Evolutionary conservation across 2,888 invertebrate species (phyloP).

Genomic region (Meteorus cinctellus): DNA sequence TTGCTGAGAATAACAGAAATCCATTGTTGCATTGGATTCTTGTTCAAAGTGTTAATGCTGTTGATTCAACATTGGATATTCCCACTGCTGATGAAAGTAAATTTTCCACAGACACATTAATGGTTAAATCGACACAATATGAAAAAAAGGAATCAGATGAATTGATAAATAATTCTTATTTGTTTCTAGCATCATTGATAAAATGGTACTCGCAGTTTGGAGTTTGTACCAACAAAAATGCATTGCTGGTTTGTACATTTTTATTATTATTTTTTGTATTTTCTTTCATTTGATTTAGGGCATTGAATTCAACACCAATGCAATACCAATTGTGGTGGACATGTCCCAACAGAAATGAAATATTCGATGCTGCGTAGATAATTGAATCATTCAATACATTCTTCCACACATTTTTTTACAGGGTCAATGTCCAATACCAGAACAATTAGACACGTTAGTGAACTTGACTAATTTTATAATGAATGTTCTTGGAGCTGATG

Average conservation of each 20-base stretch:
- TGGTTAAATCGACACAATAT: background rate
- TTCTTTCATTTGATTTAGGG: background rate
- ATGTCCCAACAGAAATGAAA: background rate
- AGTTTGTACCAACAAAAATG: constrained; percentile 34
- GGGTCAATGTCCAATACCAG: constrained; percentile 36
- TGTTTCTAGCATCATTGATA: constrained; percentile 23
- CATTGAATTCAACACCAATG: too few relatives aligned
- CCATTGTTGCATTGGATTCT: constrained; percentile 36
- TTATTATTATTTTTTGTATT: background rate
- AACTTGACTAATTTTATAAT: constrained; percentile 36
- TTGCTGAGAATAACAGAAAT: constrained; percentile 36
- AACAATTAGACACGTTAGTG: constrained; percentile 29
- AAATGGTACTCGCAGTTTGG: constrained; percentile 38
- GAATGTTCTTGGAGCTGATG: constrained; percentile 30
- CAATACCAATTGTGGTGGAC: too few relatives aligned
- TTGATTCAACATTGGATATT: constrained; percentile 13
- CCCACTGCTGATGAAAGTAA: constrained; percentile 37
- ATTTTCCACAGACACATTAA: background rate
- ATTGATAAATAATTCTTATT: background rate
- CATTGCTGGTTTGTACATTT: constrained; percentile 32
- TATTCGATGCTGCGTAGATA: background rate
- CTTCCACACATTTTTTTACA: background rate
- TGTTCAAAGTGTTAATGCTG: constrained; percentile 22
- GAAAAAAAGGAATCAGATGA: background rate
- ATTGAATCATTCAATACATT: background rate